Evolutionary conservation across 2,888 invertebrate genomes (phyloP).

Genomic region (Lepidonotus clava): DNA sequence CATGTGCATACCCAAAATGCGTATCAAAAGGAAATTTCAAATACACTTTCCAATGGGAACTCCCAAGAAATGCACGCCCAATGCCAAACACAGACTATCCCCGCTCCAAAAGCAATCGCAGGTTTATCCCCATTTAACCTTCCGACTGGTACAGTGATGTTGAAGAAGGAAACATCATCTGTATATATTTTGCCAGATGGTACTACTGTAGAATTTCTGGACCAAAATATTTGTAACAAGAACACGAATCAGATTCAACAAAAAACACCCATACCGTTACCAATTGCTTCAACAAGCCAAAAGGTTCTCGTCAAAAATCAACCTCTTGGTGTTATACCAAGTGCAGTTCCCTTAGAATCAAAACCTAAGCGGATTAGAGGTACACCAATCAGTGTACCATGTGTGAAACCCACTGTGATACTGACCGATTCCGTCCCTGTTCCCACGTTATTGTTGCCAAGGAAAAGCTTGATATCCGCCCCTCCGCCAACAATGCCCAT

Average conservation of each 20-base stretch:
- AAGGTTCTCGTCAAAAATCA: not conserved
- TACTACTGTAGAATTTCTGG: not conserved
- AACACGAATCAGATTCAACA: not conserved
- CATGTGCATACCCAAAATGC: too few relatives aligned
- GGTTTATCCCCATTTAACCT: not conserved
- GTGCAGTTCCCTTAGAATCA: not conserved
- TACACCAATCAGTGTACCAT: not conserved
- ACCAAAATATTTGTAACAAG: not conserved
- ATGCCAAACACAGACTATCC: not conserved
- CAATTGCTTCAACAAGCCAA: not conserved
- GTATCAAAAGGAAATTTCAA: too few relatives aligned
- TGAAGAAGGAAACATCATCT: not conserved
- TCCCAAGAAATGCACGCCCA: not conserved
- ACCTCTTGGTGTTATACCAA: too few relatives aligned
- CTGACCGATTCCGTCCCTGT: not conserved
- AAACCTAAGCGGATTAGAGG: not conserved
- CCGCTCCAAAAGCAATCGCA: not conserved
- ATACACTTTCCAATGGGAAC: not conserved
- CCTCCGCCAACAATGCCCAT: not conserved
- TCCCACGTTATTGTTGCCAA: not conserved
- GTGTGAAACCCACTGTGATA: not conserved
- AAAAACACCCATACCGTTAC: not conserved
- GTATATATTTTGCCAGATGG: conserved; percentile 11
- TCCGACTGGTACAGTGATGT: not conserved
- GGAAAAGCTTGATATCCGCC: not conserved